Base-by-base conservation (phyloP, 2,888 invertebrate species). In the Rhagophthalmus giganteus region DNA sequence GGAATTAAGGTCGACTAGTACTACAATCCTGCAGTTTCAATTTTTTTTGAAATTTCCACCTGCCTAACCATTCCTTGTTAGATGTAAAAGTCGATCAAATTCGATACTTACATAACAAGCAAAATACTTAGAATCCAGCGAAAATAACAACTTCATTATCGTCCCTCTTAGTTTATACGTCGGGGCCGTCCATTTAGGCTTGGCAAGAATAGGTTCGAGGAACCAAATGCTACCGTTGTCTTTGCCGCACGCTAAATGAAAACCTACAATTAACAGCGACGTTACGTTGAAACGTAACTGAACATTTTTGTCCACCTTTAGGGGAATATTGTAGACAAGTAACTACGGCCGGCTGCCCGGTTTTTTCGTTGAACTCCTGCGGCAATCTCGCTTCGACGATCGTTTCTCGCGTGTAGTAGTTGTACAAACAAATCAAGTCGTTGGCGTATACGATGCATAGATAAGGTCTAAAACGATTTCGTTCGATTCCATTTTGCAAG, bases 211-310 rank as follows among this genome's bases (percentile, higher is more conserved):
- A 0, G 84, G 81, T 62, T 85, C 79, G 24, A 86, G 63, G 57
- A 85, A 77, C 72, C 83, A 72, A 14, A 86, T 40, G 48, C 78
- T 74, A 0, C 86, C 86, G 32, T 79, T 81, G 46, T 76, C 75
- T 56, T 81, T 65, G 0, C 84, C 85, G 59, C 83, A 81, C 0
- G 78, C 79, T 11, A 86, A 72, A 65, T 80, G 79, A 16, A 79
- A 59, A 28, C 81, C 83, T 81, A 4, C 11, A 31, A 20, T 20
- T 3, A 20, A n/a, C n/a, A n/a, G n/a, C n/a, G n/a, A n/a, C n/a
- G n/a, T n/a, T n/a, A n/a, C n/a, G n/a, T n/a, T n/a, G n/a, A n/a
- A n/a, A n/a, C n/a, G n/a, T n/a, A n/a, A n/a, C n/a, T n/a, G n/a
- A n/a, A n/a, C n/a, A n/a, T n/a, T n/a, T n/a, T n/a, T n/a, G n/a